Evolutionary conservation across 1,140 invertebrate species (phyloP), one percentile per base, ranked within the genome.

Genomic region (Sesamia nonagrioides): DNA sequence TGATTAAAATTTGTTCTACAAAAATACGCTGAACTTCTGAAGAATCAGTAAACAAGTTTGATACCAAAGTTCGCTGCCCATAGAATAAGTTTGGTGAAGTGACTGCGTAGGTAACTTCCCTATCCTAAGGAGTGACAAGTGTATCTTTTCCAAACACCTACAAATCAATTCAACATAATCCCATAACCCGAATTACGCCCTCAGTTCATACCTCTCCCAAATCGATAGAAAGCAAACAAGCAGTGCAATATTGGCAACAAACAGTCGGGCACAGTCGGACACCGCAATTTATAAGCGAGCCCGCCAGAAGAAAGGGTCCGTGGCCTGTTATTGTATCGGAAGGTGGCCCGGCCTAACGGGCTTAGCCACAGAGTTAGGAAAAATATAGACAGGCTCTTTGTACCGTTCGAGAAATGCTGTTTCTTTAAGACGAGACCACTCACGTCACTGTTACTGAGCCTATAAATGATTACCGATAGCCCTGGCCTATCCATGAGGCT

Each of bases 301-400:
- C 82, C 84, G 83, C 74, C 77, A 81, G 86, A 87, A 89, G 90
- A 90, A 92, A 94, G 91, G 91, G 92, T 92, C 85, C 86, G 79
- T 61, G 83, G 83, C 84, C 60, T 91, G 92, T 93, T 94, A 94
- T 94, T 94, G 92, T 94, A 94, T 94, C 88, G 90, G 90, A 92
- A 94, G 92, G 92, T 92, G 82, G 91, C 91, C 87, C 84, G 84
- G 88, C 81, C 91, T 92, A 92, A 93, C 90, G 87, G 89, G 83
- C 88, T 88, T 88, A 88, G 78, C 81, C 63, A 52, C 45, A 42
- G 50, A 0, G 45, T 6, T 77, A 48, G 11, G 35, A 85, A 84
- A 4, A 1, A 27, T 58, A 6, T 84, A 90, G 87, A 90, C 27
- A 56, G 18, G 42, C 40, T n/a, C n/a, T n/a, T n/a, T n/a, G n/a